Base-by-base conservation (phyloP, 2,888 invertebrate species). In the Acleris laterana region DNA sequence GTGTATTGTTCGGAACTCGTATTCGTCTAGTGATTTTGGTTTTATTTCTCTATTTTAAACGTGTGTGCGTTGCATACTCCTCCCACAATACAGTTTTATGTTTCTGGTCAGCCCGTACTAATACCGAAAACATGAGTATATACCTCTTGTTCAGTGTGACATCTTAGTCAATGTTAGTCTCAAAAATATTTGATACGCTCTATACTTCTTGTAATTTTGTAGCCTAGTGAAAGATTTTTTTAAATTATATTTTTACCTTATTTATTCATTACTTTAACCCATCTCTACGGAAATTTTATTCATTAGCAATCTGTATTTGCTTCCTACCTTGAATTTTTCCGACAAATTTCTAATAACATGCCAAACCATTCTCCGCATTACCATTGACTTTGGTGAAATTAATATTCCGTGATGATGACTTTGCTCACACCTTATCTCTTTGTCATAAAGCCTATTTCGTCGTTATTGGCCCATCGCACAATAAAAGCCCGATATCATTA, bases 401-500 rank as follows among this genome's bases (percentile, higher is more conserved):
- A 65, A 60, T 65, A 60, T 28, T 55, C 60, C 22, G 20, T 32
- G 50, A 50, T 65, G 46, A 66, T 62, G 38, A 52, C 51, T 61
- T 56, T 62, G 22, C 13, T 51, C 32, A 32, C 13, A 46, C 66
- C 66, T 57, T 66, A 62, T 66, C 25, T n/a, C 32, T 5, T 46
- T 17, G 51, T 3, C 46, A 52, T 61, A 61, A 57, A 61, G 57
- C 19, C 51, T 46, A 44, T 49, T 46, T 52, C 19, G 19, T 42
- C 28, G 58, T 57, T 44, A 55, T 22, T 32, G 38, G 46, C 38
- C 32, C 50, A 16, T 49, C 46, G 28, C 44, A 56, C 61, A 66
- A 66, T 74, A 74, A 75, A 77, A 74, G 75, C 75, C 74, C 77
- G 75, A 46, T 64, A 49, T 62, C 62, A 70, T 72, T 68, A 70